Conservation (phyloP, 2,888 invertebrate genomes). For the Crematogaster levior region DNA sequence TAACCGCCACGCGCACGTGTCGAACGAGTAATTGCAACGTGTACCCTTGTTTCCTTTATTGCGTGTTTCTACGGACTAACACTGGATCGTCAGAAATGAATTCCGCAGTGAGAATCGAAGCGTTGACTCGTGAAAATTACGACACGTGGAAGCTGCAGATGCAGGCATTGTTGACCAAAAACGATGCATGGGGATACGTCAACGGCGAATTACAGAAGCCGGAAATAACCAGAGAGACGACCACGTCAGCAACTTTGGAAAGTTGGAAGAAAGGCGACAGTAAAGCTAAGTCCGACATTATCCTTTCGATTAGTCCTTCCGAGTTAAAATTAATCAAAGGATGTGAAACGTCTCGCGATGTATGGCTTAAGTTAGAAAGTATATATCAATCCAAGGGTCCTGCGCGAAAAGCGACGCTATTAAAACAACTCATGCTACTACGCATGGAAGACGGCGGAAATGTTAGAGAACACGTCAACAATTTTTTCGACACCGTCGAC, state of each 20-base stretch:
- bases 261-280: not conserved
- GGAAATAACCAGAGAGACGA: not conserved
- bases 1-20: too few relatives aligned
- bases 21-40: too few relatives aligned
- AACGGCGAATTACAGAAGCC: not conserved
- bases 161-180: not conserved
- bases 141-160: not conserved
- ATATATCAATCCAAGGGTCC: slow-evolving; percentile 16
- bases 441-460: not conserved
- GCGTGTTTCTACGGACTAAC: too few relatives aligned
- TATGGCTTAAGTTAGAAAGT: not conserved
- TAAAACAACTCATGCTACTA: slow-evolving; percentile 2
- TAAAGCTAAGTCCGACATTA: not conserved
- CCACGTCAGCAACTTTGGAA: not conserved
- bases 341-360: slow-evolving; percentile 12
- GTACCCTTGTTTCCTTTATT: too few relatives aligned
- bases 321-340: slow-evolving; percentile 10
- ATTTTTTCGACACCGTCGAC: too few relatives aligned
- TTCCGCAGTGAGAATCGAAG: not conserved
- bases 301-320: not conserved
- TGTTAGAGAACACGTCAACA: not conserved
- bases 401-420: slow-evolving; percentile 8
- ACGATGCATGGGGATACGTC: not conserved
- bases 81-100: too few relatives aligned
- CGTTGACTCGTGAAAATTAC: not conserved